Conservation (phyloP, 2,797 vertebrate genomes). For the Pseudocheirus occidentalis region DNA sequence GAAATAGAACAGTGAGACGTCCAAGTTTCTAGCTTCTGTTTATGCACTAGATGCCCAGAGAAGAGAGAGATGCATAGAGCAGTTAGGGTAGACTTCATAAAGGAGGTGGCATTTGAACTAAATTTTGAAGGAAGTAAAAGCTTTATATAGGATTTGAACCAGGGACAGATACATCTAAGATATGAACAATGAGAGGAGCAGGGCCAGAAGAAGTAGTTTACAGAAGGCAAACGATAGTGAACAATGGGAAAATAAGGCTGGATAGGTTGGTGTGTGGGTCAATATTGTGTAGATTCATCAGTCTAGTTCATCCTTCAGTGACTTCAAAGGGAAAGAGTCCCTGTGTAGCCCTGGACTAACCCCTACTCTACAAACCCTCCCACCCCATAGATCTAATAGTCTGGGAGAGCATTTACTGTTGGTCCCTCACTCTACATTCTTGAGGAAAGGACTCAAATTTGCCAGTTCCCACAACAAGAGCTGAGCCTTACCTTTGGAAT, state of each 20-base stretch:
- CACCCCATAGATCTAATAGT: not conserved
- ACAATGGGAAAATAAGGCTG: not conserved
- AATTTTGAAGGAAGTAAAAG: not conserved
- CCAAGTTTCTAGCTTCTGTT: not conserved
- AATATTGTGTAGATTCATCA: not conserved
- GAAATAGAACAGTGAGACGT: not conserved
- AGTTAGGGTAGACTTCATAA: not conserved
- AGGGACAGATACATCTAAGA: not conserved
- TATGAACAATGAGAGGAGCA: not conserved
- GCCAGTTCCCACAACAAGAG: not conserved
- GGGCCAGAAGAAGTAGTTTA: not conserved
- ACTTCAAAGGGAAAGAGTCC: not conserved
- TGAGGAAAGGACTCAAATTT: not conserved
- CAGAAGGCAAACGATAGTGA: not conserved
- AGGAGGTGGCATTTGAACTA: not conserved
- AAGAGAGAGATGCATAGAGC: not conserved
- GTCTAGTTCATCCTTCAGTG: not conserved
- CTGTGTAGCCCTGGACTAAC: not conserved
- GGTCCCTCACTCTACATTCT: not conserved
- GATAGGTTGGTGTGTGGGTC: too few species aligned
- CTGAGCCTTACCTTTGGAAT: not conserved
- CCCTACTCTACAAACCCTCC: not conserved
- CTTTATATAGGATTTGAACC: not conserved
- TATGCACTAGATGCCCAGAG: not conserved
- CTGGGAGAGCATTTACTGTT: not conserved